Base-by-base conservation (phyloP, 1,140 invertebrate species). In the Babylonia areolata region DNA sequence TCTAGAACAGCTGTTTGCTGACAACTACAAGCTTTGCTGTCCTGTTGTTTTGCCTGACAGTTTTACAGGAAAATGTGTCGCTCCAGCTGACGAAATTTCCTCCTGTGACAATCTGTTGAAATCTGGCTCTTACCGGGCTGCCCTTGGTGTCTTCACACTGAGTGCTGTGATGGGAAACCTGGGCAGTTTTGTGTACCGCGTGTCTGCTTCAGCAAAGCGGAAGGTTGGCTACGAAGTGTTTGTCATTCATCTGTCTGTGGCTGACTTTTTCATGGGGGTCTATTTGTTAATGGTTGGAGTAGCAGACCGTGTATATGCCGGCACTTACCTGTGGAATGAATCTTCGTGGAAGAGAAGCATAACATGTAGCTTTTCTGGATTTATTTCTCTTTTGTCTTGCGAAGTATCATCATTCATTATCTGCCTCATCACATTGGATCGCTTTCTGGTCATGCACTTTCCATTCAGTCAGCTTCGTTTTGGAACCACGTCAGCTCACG, bases 281-380 rank as follows among this genome's bases (percentile, higher is more conserved):
- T 82, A 82, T 37, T 23, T 82, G 58, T 17, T 51, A 3, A 69
- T 82, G 31, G 40, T 82, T 39, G 54, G 58, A 28, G 15, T 82
- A 12, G 81, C 81, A 15, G 81, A 82, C 54, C 33, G 23, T 6
- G 15, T 69, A 11, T 82, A 20, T 37, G 5, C 37, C 2, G 81
- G 54, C 31, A 35, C 6, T 12, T 82, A 82, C 58, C 20, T 82
- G 12, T 82, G 81, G 81, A 64, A 91, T 42, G 90, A 88, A n/a
- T 35, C 69, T 15, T 15, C 35, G 0, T 92, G 91, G 91, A 84
- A 87, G 75, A 71, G 81, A 3, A 90, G 91, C 46, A 11, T 17
- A 20, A 23, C 64, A 23, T 92, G 91, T 82, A 87, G 80, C n/a
- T 11, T 88, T 31, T 89, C 90, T 17, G 91, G 91, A 3, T 58